Evolutionary conservation across 2,888 invertebrate species (phyloP).

Genomic region (Zhengitettix transpicula): DNA sequence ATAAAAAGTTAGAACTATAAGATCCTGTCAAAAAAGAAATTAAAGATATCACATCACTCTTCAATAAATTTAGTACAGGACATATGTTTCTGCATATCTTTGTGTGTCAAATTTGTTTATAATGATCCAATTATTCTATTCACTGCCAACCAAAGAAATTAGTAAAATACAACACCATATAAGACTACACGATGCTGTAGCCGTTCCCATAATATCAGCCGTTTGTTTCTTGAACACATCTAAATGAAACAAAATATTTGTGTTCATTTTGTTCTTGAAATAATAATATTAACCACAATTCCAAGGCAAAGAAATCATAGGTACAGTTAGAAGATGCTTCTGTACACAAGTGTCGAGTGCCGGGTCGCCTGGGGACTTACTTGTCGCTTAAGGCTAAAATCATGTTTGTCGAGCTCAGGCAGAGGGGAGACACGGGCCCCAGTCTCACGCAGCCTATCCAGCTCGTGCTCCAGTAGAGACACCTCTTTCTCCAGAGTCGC

Average conservation of each 20-base stretch:
- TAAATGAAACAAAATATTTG: conserved; percentile 1
- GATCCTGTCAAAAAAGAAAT: no score
- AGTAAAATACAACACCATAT: conserved; percentile 1
- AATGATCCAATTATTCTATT: conserved; percentile 3
- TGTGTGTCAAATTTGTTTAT: background rate
- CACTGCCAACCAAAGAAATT: background rate
- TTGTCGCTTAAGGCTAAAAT: conserved; percentile 59
- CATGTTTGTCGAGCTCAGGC: conserved; percentile 27
- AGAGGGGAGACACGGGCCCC: conserved; percentile 1
- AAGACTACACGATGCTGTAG: conserved; percentile 4
- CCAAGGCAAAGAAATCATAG: background rate
- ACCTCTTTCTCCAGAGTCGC: conserved; percentile 75
- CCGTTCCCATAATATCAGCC: conserved; percentile 5
- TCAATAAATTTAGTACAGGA: background rate
- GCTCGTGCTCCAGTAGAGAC: conserved; percentile 59
- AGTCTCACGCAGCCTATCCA: conserved; percentile 36
- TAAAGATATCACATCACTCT: no score
- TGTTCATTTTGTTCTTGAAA: background rate
- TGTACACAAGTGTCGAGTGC: background rate
- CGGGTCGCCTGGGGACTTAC: conserved; percentile 37
- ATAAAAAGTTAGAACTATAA: background rate
- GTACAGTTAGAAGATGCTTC: background rate
- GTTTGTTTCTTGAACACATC: conserved; percentile 2
- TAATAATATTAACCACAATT: background rate
- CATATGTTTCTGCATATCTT: background rate